Evolutionary conservation across 1,140 invertebrate species (phyloP).

Genomic region (Bombus huntii): DNA sequence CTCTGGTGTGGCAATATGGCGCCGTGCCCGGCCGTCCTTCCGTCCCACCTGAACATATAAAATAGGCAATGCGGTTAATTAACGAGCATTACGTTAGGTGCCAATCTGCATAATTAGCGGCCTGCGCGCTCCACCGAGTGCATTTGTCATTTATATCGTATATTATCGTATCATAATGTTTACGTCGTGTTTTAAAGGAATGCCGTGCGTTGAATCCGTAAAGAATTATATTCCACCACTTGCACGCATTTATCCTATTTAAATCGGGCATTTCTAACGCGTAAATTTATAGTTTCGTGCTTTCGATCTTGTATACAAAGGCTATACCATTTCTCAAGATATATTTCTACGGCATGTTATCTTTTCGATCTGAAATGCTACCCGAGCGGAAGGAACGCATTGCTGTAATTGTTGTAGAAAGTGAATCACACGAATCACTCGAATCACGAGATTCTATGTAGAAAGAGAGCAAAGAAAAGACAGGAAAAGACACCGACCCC

Average conservation of each 20-base stretch:
- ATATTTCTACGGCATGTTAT: neutral
- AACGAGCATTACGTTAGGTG: conserved; percentile 75
- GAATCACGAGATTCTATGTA: conserved; percentile 39
- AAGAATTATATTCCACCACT: neutral
- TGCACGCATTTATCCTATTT: neutral
- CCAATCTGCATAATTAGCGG: conserved; percentile 75
- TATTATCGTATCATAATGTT: conserved; percentile 59
- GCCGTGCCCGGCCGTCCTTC: conserved; percentile 68
- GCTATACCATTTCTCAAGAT: neutral
- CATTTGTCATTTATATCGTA: conserved; percentile 71
- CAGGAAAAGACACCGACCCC: conserved; percentile 44
- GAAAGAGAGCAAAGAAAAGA: conserved; percentile 30
- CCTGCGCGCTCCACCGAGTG: conserved; percentile 61
- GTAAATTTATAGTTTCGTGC: neutral
- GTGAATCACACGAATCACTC: conserved; percentile 56
- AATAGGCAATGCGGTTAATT: conserved; percentile 75
- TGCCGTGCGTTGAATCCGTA: neutral
- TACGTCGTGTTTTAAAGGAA: neutral
- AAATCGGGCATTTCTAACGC: neutral
- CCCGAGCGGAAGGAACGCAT: neutral
- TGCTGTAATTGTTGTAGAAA: conserved; percentile 33
- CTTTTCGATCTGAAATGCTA: neutral
- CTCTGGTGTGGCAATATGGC: conserved; percentile 63
- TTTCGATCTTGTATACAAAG: neutral
- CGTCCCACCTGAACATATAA: conserved; percentile 67